Evolutionary conservation across 2,797 vertebrate genomes (phyloP), one percentile per base, ranked within the genome.

Genomic region (Kryptolebias ocellatus): DNA sequence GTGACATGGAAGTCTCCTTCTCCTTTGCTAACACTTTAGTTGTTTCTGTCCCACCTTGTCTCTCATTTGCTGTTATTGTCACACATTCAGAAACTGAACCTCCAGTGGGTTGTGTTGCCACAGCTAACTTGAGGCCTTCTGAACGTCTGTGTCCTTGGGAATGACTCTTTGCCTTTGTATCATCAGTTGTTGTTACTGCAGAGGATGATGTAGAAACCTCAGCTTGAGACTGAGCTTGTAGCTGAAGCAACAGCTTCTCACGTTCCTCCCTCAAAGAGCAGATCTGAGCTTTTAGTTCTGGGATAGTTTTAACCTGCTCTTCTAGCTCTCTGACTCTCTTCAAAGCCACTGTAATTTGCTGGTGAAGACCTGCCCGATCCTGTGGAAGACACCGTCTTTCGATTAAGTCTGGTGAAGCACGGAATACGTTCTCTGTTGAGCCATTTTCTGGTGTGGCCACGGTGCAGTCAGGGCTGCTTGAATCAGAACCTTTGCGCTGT

Each of bases 261-360:
- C 87, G 92, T 76, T 93, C 93, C 39, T 91, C 90, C 58, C 81
- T 84, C 45, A 93, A 87, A 9, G 90, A 89, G 27, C 83, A 83
- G 67, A 93, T 94, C 73, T 95, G 92, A 78, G 84, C 89, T 49
- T 90, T 94, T 58, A 92, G 82, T 80, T 94, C 94, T 0, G 92
- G 91, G 53, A 93, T 86, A 4, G 85, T 92, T 70, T 92, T 92
- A 61, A 93, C 93, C 77, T 93, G 90, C 44, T 95, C 93, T 74
- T 93, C 94, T 1, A 94, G 88, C 76, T 95, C 94, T 45, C 94
- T 83, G 61, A 94, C 94, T 18, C 93, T 85, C 76, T 91, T 93
- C 3, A 93, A 29, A 0, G 85, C 91, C 39, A 92, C 92, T 8
- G 91, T 94, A 72, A 95, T 93, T 85, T 95, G 94, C 75, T 93